Conservation (phyloP, 2,888 invertebrate genomes). For the Selenia dentaria region DNA sequence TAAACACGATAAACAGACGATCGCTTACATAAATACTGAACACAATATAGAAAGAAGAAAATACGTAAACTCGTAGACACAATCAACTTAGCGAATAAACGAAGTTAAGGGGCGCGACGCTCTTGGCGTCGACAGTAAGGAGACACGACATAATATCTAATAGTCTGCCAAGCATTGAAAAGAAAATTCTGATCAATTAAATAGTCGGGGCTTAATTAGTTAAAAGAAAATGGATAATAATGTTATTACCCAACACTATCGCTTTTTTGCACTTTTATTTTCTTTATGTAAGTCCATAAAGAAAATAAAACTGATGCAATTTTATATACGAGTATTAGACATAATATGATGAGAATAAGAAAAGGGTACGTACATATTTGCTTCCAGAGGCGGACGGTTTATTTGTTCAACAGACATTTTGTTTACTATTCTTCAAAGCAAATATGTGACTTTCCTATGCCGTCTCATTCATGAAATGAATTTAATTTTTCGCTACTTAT, state of each 20-base stretch:
- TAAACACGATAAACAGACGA: conserved; percentile 13
- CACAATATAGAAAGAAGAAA: conserved; percentile 21
- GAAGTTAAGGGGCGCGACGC: conserved; percentile 38
- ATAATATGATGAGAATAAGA: background rate
- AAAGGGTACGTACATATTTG: conserved; percentile 42
- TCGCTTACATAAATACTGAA: conserved; percentile 10
- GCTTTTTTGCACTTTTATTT: too few species aligned
- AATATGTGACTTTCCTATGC: conserved; percentile 33
- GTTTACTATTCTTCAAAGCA: conserved; percentile 54
- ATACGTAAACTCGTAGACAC: conserved; percentile 38
- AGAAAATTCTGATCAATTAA: too few species aligned
- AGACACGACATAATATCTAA: conserved; percentile 42
- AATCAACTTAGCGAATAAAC: conserved; percentile 47
- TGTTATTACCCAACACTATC: too few species aligned
- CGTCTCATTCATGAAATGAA: too few species aligned
- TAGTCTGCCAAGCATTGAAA: too few species aligned
- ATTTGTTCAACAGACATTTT: conserved; percentile 50
- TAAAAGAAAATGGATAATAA: too few species aligned
- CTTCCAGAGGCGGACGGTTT: conserved; percentile 38
- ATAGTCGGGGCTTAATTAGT: too few species aligned
- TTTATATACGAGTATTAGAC: background rate
- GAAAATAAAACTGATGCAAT: too few species aligned
- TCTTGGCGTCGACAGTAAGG: conserved; percentile 36
- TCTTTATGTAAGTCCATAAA: too few species aligned
- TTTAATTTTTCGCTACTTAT: too few species aligned